Base-by-base conservation (phyloP, 2,797 vertebrate species). In the Acipenser transmontanus region DNA sequence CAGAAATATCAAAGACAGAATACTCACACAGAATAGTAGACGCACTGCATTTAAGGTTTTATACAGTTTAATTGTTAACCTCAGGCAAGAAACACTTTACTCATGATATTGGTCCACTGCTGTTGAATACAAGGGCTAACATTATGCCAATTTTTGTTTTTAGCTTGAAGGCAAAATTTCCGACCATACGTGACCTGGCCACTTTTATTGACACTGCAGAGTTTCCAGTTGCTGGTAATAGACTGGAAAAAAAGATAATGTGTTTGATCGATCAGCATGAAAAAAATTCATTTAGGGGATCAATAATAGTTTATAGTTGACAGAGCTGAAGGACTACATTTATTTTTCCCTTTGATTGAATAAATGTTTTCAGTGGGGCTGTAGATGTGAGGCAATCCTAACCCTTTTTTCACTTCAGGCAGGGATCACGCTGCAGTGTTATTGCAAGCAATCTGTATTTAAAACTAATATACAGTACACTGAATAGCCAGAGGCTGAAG, bases 281-380 rank as follows among this genome's bases (percentile, higher is more conserved):
- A 96, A 93, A 96, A 93, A 98, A 96, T 96, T 97, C 89, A 98
- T 99, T 97, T 96, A 92, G 81, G 88, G 87, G 93, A 97, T 98
- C 96, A 96, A 98, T 98, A 98, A 94, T 91, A 91, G 93, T 98
- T 98, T 97, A 96, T 92, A 91, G 93, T 92, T 91, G 94, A 96
- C 93, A 91, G 91, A 95, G 91, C 88, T 75, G 87, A 91, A 93
- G 91, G 94, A 93, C 85, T 89, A 84, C 88, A 90, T 95, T 95
- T 93, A 91, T 96, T 95, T 95, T 88, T 86, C 68, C 76, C 78
- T 95, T 88, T 94, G 94, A 97, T 94, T 94, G 92, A 96, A 91
- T 90, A 86, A 89, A 93, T 92, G 88, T 89, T 93, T 94, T 86
- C 88, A 84, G 80, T 81, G 88, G 80, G 82, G 77, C 76, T 72